Evolutionary conservation across 2,113 vertebrate species (phyloP).

Genomic region (Nesogale talazaci): DNA sequence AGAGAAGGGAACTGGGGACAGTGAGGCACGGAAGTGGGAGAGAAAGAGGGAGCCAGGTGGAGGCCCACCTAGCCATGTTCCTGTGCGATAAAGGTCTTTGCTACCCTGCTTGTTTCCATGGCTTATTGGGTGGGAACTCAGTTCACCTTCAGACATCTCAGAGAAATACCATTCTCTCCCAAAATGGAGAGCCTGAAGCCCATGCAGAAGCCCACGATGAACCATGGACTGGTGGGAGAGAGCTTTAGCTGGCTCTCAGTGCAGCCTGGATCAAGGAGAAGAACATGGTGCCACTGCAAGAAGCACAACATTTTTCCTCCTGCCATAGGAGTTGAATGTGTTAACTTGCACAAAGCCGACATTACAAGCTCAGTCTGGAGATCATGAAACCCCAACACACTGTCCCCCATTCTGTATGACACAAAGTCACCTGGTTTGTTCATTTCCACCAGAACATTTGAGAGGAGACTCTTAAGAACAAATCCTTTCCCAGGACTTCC

Average conservation of each 20-base stretch:
- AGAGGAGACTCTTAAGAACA: neutral
- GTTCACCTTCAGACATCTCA: neutral
- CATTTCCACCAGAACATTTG: neutral
- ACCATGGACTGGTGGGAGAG: neutral
- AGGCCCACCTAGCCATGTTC: neutral
- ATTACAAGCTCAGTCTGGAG: neutral
- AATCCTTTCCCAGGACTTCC: neutral
- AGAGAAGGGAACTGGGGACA: neutral
- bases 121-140: neutral
- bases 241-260: neutral
- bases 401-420: neutral
- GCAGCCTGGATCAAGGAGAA: neutral
- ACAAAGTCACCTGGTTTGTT: neutral
- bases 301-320: neutral
- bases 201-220: conserved; percentile 31
- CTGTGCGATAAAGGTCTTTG: neutral
- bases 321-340: neutral
- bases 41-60: neutral
- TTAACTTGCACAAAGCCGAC: neutral
- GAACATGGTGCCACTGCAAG: neutral
- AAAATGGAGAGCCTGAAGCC: conserved; percentile 1
- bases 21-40: neutral
- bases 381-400: neutral
- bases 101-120: neutral
- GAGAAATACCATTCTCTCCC: conserved; percentile 49